Evolutionary conservation across 2,888 invertebrate species (phyloP).

Genomic region (Cosmia pyralina): DNA sequence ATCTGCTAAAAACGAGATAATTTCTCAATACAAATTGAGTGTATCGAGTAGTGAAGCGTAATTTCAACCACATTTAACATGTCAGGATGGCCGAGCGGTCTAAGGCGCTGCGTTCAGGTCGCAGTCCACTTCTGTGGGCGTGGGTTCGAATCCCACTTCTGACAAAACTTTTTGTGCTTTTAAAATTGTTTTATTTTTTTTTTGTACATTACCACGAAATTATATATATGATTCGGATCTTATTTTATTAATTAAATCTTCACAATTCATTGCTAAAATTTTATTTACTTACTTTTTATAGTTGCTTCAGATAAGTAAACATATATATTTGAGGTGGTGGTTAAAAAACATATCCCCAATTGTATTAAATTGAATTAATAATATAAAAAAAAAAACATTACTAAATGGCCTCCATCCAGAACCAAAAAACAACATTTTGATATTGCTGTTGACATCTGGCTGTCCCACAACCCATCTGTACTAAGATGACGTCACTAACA

Average conservation of each 20-base stretch:
- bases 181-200: neutral
- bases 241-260: too few relatives aligned
- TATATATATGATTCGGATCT: too few relatives aligned
- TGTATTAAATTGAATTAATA: neutral
- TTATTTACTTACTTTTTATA: neutral
- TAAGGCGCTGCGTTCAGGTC: slow-evolving; percentile 68
- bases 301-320: neutral
- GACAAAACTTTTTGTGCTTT: slow-evolving; percentile 54
- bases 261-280: neutral
- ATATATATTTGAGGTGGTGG: neutral
- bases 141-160: slow-evolving; percentile 67
- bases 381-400: too few relatives aligned
- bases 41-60: slow-evolving; percentile 3
- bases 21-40: neutral
- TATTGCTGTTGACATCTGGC: slow-evolving; percentile 24
- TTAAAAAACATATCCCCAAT: neutral
- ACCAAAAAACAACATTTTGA: neutral
- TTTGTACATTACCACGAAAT: neutral
- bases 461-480: neutral
- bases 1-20: too few relatives aligned
- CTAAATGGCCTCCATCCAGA: neutral
- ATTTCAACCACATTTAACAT: accelerated
- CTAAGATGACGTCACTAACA: neutral
- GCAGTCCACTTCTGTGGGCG: slow-evolving; percentile 67
- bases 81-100: slow-evolving; percentile 68